Base-by-base conservation (phyloP, 2,113 vertebrate genomes). In the Neopipo cinnamomea region DNA sequence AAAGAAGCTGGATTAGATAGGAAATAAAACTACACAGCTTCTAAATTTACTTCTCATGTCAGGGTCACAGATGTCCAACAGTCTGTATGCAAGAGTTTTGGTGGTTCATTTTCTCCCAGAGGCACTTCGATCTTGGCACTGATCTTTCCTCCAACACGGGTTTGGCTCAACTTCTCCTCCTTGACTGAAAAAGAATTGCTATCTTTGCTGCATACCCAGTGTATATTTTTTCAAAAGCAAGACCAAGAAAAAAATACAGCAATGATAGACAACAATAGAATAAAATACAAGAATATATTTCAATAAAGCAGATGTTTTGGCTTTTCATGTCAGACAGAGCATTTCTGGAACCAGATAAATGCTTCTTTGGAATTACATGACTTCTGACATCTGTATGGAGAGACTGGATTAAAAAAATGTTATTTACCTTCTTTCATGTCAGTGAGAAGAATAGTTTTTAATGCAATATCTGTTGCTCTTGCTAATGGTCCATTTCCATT, bases 141-240 rank as follows among this genome's bases (percentile, higher is more conserved):
- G 8, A n/a, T 6, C 4, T 68, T 81, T 16, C 19, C 13, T 55
- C 35, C 47, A 73, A 4, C 24, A 27, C 0, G 3, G 14, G 6
- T 31, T 84, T 47, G 37, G 18, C 30, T 83, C 41, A 79, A 39
- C 4, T 81, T 86, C 67, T 80, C 31, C 23, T 5, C 6, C 39
- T 52, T 47, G 11, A 41, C 47, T 42, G 25, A 75, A 61, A 65
- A 58, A 37, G 19, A 56, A 63, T 11, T 22, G 1, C 16, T 78
- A 37, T 18, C 5, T 84, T 66, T 18, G 67, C 53, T 87, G 31
- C 6, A 25, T 53, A 84, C 2, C 1, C n/a, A 62, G 8, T 46
- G 9, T 9, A 44, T 21, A 27, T 23, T 50, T 74, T 93, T 74
- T 11, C 27, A 66, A 93, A 68, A 62, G 4, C 24, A 76, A 58